A percentile compares a stretch with the other conserved stretches of the same genome.
These are phyloP conservation scores for Barypeithes pellucidus DNA, from an alignment of 2,888 invertebrate genomes.

Conservation along the genomic window DNA sequence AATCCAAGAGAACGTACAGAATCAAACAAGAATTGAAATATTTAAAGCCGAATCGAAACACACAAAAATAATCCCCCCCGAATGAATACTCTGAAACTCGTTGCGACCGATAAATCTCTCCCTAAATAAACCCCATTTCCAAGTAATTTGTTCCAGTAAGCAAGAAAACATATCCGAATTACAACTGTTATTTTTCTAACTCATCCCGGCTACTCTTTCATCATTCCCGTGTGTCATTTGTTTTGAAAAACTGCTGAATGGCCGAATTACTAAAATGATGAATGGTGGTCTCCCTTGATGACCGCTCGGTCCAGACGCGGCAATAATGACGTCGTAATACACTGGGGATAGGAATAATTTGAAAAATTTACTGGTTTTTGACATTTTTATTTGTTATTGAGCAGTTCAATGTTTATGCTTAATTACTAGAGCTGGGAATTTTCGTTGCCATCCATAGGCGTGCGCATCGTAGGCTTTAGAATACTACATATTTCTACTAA, in stretches of 20 bases:
- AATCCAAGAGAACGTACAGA: too few species aligned
- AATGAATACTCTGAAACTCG: too few species aligned
- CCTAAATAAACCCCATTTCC: neutral
- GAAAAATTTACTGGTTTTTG: conserved; percentile 2
- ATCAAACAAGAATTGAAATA: too few species aligned
- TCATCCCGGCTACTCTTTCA: conserved; percentile 32
- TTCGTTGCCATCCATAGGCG: too few species aligned
- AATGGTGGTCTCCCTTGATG: conserved; percentile 8
- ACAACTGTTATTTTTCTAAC: conserved; percentile 26
- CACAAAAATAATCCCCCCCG: too few species aligned
- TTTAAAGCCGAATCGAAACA: too few species aligned
- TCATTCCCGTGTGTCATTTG: conserved; percentile 41
- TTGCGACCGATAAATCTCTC: neutral
- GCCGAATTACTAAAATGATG: conserved; percentile 49
- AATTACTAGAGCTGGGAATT: too few species aligned
- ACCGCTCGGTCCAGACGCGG: neutral
- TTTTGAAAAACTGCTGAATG: conserved; percentile 46
- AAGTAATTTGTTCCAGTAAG: conserved; percentile 14
- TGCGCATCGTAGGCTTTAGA: too few species aligned
- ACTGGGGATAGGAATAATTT: neutral
- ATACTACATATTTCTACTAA: too few species aligned
- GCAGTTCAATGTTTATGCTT: too few species aligned
- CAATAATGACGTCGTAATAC: conserved; percentile 32
- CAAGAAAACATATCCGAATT: conserved; percentile 28
- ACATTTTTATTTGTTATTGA: too few species aligned